These are phyloP conservation scores for Trichogramma pretiosum DNA, from an alignment of 1,140 invertebrate species.

Conservation along the genomic window DNA sequence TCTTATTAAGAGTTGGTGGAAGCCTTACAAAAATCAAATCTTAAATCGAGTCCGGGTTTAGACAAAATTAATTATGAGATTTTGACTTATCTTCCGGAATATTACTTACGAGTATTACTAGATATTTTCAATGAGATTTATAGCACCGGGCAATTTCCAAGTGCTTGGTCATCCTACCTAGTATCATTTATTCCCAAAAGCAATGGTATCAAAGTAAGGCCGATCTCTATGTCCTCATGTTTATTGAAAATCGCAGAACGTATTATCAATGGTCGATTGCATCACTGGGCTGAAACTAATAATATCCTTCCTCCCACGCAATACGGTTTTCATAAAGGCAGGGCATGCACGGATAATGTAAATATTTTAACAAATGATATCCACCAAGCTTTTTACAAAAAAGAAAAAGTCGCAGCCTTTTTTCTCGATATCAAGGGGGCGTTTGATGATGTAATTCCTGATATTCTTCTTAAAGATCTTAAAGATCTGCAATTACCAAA, in stretches of 20 bases:
- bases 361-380: constrained; percentile 3
- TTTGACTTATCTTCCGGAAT: constrained; percentile 12
- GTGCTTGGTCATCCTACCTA: constrained; percentile 18
- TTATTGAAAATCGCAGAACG: not conserved
- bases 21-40: not conserved
- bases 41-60: constrained; percentile 17
- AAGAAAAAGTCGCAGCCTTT: not conserved
- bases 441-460: constrained; percentile 6
- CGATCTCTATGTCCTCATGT: constrained; percentile 14
- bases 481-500: not conserved
- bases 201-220: constrained; percentile 20
- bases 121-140: constrained; percentile 23
- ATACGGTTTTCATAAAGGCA: constrained; percentile 10
- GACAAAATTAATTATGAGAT: constrained; percentile 22
- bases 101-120: constrained; percentile 12
- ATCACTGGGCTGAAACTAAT: constrained; percentile 12
- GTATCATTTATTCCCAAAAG: constrained; percentile 23
- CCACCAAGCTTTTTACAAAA: constrained; percentile 5
- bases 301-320: constrained; percentile 5
- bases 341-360: constrained; percentile 13
- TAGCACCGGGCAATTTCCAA: constrained; percentile 11
- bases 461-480: constrained; percentile 12
- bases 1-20: constrained; percentile 9
- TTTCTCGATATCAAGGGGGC: constrained; percentile 17
- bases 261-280: not conserved